phyloP scores from a whole-genome alignment of 92 coral and sea anemone species.

The Galaxea fascicularis region DNA sequence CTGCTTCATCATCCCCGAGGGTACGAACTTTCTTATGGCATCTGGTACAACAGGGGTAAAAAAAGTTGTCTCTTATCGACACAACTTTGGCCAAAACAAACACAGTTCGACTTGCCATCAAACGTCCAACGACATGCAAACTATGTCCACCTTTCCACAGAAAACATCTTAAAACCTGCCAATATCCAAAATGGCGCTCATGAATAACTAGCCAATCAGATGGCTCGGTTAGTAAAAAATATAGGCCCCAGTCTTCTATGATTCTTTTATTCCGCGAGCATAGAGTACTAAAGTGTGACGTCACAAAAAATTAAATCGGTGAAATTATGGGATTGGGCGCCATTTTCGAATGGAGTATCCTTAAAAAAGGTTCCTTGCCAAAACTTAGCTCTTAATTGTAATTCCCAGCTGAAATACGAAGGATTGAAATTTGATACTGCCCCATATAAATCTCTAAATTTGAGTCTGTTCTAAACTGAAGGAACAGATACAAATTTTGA shows the following conservation, averaged over 20 bases:
- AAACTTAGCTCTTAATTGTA: no score
- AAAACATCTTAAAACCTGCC: background rate
- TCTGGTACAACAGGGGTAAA: slow-evolving; percentile 84
- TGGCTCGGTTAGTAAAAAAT: background rate
- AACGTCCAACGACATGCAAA: background rate
- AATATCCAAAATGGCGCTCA: slow-evolving; percentile 52
- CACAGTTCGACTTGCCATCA: slow-evolving; percentile 65
- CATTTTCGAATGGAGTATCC: no score
- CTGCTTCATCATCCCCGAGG: slow-evolving; percentile 66
- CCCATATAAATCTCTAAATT: no score
- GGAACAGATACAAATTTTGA: no score
- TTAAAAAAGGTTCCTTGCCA: no score
- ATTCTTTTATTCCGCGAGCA: no score
- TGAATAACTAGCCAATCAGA: slow-evolving; percentile 31
- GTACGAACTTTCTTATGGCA: slow-evolving; percentile 80
- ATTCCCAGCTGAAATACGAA: no score
- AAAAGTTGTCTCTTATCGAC: slow-evolving; percentile 65
- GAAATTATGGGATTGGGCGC: no score
- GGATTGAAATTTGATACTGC: no score
- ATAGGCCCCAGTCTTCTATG: slow-evolving; percentile 20
- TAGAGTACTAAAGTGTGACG: no score
- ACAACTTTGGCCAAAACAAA: slow-evolving; percentile 84
- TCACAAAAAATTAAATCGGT: no score
- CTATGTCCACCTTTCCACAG: background rate
- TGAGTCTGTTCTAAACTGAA: no score